Percentiles rank a stretch among this genome's conserved stretches.
These are phyloP conservation scores for Notolepis coatsorum DNA, from an alignment of 2,797 vertebrate species.

Conservation along the genomic window DNA sequence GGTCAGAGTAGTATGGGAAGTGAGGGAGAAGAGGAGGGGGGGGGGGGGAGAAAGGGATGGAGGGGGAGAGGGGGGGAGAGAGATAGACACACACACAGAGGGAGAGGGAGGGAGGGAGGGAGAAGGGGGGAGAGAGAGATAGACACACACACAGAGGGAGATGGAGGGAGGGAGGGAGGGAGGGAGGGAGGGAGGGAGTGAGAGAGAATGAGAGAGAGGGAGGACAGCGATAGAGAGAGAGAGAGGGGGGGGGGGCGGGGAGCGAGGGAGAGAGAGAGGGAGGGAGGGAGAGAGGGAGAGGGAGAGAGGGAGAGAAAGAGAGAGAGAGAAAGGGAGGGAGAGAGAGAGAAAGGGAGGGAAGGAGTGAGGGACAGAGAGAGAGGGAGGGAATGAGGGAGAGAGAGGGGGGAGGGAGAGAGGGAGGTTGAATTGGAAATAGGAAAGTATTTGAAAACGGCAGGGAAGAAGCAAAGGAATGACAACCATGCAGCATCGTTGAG, in stretches of 20 bases:
- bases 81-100: too few relatives aligned
- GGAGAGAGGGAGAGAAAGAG: background rate
- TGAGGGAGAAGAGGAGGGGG: background rate
- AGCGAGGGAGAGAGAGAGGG: too few relatives aligned
- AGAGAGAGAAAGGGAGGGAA: background rate
- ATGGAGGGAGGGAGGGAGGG: too few relatives aligned
- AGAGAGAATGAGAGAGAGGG: background rate
- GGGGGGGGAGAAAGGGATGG: background rate
- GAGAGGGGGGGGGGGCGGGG: too few relatives aligned
- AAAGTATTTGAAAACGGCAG: background rate
- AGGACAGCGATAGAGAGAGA: too few relatives aligned
- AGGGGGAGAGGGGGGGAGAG: conserved; percentile 14
- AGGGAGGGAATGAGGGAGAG: background rate
- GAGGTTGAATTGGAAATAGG: background rate
- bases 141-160: background rate
- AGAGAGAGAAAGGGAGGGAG: background rate
- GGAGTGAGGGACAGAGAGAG: too few relatives aligned
- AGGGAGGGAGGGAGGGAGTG: background rate
- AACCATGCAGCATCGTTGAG: background rate
- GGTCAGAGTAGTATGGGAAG: too few relatives aligned
- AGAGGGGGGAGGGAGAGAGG: background rate
- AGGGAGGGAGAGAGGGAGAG: background rate
- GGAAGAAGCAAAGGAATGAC: background rate
- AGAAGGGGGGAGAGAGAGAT: background rate
- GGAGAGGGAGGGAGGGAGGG: background rate